Evolutionary conservation across 1,140 invertebrate species (phyloP).

Genomic region (Euura saliciscinereae): DNA sequence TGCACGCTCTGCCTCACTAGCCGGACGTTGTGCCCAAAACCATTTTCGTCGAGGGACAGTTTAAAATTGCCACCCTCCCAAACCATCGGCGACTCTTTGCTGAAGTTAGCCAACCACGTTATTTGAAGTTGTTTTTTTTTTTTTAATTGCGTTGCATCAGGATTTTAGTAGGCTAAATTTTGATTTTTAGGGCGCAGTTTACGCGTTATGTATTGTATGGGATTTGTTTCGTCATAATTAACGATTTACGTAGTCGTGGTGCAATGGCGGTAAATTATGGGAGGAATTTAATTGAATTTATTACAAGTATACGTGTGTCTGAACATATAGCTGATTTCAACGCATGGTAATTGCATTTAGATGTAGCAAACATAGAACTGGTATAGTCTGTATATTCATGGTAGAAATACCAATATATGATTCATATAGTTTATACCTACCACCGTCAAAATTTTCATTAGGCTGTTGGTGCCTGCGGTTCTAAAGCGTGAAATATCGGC

Average conservation of each 20-base stretch:
- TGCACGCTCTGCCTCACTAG: slow-evolving; percentile 46
- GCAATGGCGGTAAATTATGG: background rate
- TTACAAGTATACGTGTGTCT: background rate
- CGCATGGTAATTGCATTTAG: background rate
- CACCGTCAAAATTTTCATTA: too few species aligned
- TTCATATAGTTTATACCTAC: background rate
- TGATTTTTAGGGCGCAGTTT: too few species aligned
- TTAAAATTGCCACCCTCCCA: slow-evolving; percentile 36
- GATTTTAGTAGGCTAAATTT: too few species aligned
- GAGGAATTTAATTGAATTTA: background rate
- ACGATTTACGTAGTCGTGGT: background rate
- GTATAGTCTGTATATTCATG: background rate
- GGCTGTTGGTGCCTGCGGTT: too few species aligned
- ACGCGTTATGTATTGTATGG: too few species aligned
- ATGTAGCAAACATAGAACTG: background rate
- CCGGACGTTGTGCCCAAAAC: slow-evolving; percentile 30
- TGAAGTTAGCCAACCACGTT: slow-evolving; percentile 19
- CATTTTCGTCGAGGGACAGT: slow-evolving; percentile 35
- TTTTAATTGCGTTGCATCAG: too few species aligned
- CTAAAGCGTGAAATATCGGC: background rate
- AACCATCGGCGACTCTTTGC: slow-evolving; percentile 22
- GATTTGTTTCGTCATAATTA: too few species aligned
- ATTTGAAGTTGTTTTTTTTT: background rate
- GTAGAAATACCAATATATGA: background rate
- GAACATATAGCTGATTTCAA: background rate